Evolutionary conservation across 92 coral and sea anemone species (phyloP).

Genomic region (Bergia puertoricense): DNA sequence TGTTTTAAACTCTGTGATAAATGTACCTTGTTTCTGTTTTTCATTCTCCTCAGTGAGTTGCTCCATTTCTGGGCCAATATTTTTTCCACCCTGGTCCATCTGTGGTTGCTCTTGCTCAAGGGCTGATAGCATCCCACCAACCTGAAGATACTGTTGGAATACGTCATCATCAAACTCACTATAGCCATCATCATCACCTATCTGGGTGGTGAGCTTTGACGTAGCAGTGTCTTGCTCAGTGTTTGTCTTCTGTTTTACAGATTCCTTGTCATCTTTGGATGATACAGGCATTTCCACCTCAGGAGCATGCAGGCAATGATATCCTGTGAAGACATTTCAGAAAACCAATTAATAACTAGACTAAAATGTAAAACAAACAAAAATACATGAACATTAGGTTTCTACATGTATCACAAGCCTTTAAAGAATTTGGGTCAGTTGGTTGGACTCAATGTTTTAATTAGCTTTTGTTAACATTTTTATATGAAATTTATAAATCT

Average conservation of each 20-base stretch:
- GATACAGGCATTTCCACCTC: not conserved
- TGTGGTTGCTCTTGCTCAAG: conserved; percentile 14
- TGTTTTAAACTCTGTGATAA: not conserved
- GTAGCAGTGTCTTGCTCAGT: not conserved
- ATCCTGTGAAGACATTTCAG: not conserved
- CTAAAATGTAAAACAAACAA: not conserved
- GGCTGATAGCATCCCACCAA: not conserved
- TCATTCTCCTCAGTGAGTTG: not conserved
- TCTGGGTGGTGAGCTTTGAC: not conserved
- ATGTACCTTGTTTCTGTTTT: conserved; percentile 26
- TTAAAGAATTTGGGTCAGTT: too few species aligned
- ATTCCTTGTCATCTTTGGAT: not conserved
- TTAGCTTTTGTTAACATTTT: too few species aligned
- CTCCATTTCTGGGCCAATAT: not conserved
- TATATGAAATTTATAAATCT: too few species aligned
- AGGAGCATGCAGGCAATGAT: conserved; percentile 8
- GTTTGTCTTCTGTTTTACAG: not conserved
- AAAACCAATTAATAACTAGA: not conserved
- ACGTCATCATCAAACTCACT: conserved; percentile 36
- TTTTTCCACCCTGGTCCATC: not conserved
- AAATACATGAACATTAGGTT: too few species aligned
- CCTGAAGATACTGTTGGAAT: conserved; percentile 34
- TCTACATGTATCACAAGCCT: too few species aligned
- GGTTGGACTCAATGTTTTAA: too few species aligned
- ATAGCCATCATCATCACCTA: not conserved